These are phyloP conservation scores for Neogale vison DNA, from an alignment of 2,113 vertebrate species.

Conservation along the genomic window DNA sequence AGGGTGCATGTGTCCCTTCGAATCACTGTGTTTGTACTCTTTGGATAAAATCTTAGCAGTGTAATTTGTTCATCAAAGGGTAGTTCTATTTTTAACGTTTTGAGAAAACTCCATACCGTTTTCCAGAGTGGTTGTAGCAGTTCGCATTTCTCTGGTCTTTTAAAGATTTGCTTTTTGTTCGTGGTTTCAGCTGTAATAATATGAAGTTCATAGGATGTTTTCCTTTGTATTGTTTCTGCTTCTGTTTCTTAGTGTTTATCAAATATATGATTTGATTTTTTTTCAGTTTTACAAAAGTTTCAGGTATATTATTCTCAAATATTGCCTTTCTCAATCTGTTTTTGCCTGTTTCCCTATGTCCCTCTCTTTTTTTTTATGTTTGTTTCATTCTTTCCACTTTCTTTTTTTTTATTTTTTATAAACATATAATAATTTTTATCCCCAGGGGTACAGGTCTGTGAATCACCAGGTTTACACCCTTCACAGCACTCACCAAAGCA, in stretches of 20 bases:
- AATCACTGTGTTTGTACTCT: neutral
- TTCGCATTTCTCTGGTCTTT: neutral
- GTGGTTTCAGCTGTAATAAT: neutral
- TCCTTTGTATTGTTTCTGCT: neutral
- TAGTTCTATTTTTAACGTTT: neutral
- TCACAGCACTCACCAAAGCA: too few species aligned
- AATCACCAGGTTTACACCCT: too few species aligned
- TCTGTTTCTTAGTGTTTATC: neutral
- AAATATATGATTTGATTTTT: neutral
- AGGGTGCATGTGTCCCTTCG: neutral
- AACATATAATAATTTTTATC: too few species aligned
- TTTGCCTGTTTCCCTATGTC: too few species aligned
- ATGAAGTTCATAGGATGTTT: neutral
- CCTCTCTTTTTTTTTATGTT: neutral
- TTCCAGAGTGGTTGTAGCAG: neutral
- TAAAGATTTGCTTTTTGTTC: neutral
- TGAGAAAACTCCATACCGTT: neutral
- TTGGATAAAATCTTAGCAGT: neutral
- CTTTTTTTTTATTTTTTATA: too few species aligned
- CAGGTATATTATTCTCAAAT: neutral
- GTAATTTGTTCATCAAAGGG: neutral
- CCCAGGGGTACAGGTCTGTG: too few species aligned
- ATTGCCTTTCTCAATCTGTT: neutral
- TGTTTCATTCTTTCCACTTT: neutral
- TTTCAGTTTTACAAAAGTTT: neutral